phyloP scores from a whole-genome alignment of 2,113 vertebrate species.

The Atherinomorus stipes region DNA sequence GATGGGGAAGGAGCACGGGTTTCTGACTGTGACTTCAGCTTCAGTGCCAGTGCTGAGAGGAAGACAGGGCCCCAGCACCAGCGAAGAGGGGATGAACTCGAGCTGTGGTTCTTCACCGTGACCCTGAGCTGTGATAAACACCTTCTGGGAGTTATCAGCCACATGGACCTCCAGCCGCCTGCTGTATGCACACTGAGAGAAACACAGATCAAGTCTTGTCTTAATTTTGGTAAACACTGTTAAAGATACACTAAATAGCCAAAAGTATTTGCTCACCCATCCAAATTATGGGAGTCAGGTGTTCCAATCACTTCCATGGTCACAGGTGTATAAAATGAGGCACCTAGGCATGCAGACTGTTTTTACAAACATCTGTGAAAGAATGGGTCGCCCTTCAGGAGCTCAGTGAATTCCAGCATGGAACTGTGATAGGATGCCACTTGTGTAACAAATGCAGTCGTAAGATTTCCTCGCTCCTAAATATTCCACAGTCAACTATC shows the following conservation, averaged over 20 bases:
- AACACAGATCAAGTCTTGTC: background rate
- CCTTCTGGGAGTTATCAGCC: conserved; percentile 77
- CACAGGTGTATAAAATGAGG: too few relatives aligned
- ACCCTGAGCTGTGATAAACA: conserved; percentile 81
- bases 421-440: too few relatives aligned
- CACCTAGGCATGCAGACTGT: too few relatives aligned
- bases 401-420: too few relatives aligned
- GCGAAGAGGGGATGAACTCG: conserved; percentile 78
- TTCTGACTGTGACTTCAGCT: conserved; percentile 84
- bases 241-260: background rate
- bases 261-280: too few relatives aligned
- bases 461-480: too few relatives aligned
- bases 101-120: conserved; percentile 86
- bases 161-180: conserved; percentile 80
- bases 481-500: too few relatives aligned
- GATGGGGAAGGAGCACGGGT: conserved; percentile 88
- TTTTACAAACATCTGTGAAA: too few relatives aligned
- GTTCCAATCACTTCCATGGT: too few relatives aligned
- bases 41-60: conserved; percentile 75
- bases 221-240: background rate
- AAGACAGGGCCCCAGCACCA: conserved; percentile 86
- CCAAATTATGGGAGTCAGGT: too few relatives aligned
- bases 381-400: too few relatives aligned
- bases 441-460: too few relatives aligned
- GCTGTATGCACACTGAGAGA: conserved; percentile 85